phyloP scores from a whole-genome alignment of 2,888 invertebrate species.

The Acanthococcus lagerstroemiae region DNA sequence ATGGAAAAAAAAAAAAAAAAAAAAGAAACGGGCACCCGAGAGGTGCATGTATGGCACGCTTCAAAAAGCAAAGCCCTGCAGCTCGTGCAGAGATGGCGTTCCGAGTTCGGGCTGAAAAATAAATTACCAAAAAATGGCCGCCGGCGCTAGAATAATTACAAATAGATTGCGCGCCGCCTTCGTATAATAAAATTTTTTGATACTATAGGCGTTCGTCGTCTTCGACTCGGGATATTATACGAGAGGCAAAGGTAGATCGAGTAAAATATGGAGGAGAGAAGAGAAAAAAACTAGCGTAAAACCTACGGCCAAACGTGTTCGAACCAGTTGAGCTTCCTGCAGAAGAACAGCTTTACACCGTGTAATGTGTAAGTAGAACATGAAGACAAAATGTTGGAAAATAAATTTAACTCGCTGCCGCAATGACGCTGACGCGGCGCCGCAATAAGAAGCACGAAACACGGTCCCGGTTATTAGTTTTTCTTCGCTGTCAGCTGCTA shows the following conservation, averaged over 20 bases:
- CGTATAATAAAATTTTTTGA: background rate
- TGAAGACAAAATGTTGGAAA: background rate
- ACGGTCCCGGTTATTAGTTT: no score
- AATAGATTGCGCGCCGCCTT: background rate
- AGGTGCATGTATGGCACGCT: slow-evolving; percentile 26
- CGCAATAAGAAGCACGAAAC: no score
- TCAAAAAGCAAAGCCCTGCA: background rate
- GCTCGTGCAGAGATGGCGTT: background rate
- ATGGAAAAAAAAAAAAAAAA: background rate
- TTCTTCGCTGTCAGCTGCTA: no score
- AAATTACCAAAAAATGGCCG: background rate
- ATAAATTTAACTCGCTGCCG: no score
- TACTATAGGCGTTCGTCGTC: no score
- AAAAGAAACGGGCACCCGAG: background rate
- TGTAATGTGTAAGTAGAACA: background rate
- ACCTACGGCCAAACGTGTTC: slow-evolving; percentile 15
- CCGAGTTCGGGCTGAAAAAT: slow-evolving; percentile 6
- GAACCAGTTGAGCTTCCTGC: slow-evolving; percentile 15
- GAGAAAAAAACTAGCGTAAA: background rate
- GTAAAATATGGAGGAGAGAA: background rate
- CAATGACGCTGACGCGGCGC: no score
- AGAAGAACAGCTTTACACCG: background rate
- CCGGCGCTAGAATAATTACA: background rate
- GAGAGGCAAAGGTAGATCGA: no score
- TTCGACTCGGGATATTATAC: no score